Evolutionary conservation across 2,797 vertebrate species (phyloP), one percentile per base, ranked within the genome.

Genomic region (Podarcis lilfordi): DNA sequence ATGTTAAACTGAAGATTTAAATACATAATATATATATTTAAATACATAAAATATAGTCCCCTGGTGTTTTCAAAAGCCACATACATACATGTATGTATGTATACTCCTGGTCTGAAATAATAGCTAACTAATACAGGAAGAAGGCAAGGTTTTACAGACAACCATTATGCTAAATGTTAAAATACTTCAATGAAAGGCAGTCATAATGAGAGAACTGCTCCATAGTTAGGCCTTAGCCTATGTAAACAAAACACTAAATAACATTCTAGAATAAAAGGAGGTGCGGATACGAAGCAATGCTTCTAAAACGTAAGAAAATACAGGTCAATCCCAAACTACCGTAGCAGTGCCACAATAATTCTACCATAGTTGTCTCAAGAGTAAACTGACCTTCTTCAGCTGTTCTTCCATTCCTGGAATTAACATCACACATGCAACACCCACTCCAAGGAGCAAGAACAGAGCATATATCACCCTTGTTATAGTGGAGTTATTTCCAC

Each of bases 321-420:
- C 37, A 82, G 19, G 25, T 55, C 68, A 68, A 86, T 69, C 8
- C 66, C 13, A 66, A 23, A 29, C 40, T 21, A 40, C 78, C 92
- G 61, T 37, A 74, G 23, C 87, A 77, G 10, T 1, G 0, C 1
- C 86, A 40, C 59, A 89, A 40, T 19, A 91, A 37, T 66, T 68
- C 72, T 91, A 91, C 5, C 2, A 1, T 8, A 71, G 2, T 71
- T 78, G 74, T 89, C 32, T 84, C 84, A 89, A 85, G 77, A 84
- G n/a, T 89, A 90, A 92, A 83, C 89, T 82, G 90, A 99, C 99
- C 98, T 99, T 99, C 95, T 99, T 99, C 40, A 99, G 97, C 77
- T 99, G 98, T n/a, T 96, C 97, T 94, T 99, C 99, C 98, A 99
- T 99, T 93, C 99, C 99, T 0, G 99, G 99, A 96, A 99, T 97